Evolutionary conservation across 2,797 vertebrate genomes (phyloP).

Genomic region (Anguilla anguilla): DNA sequence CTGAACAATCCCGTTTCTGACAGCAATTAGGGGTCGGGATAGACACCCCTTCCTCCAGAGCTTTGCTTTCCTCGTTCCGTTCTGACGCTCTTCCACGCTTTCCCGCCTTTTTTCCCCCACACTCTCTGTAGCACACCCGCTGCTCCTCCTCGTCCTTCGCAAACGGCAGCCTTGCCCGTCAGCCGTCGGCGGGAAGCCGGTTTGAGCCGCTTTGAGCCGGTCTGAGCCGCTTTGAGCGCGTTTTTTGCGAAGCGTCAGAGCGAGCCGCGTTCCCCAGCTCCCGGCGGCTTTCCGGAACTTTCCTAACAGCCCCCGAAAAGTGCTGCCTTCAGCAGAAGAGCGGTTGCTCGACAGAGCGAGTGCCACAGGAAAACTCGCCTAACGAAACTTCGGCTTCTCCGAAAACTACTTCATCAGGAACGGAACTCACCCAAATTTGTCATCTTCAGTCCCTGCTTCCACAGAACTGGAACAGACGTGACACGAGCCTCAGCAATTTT

Average conservation of each 20-base stretch:
- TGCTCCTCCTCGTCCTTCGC: background rate
- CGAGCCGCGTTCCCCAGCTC: background rate
- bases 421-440: constrained; percentile 19
- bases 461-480: background rate
- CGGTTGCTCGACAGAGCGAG: background rate
- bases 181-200: background rate
- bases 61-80: no score
- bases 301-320: background rate
- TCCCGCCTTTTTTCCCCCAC: background rate
- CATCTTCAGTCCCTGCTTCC: constrained; percentile 31
- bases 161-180: background rate
- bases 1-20: constrained; percentile 1
- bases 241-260: no score
- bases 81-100: background rate
- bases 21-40: constrained; percentile 17
- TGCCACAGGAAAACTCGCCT: background rate
- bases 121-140: background rate
- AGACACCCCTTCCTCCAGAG: background rate
- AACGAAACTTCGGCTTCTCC: constrained; percentile 11
- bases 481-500: no score
- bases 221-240: no score
- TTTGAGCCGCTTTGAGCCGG: background rate
- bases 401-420: constrained; percentile 17
- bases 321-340: constrained; percentile 13
- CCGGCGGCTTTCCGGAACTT: background rate